A percentile compares a stretch with the other conserved stretches of the same genome.
These are phyloP conservation scores for Drosophila subpulchrella DNA, from an alignment of 1,140 invertebrate species.

Conservation along the genomic window DNA sequence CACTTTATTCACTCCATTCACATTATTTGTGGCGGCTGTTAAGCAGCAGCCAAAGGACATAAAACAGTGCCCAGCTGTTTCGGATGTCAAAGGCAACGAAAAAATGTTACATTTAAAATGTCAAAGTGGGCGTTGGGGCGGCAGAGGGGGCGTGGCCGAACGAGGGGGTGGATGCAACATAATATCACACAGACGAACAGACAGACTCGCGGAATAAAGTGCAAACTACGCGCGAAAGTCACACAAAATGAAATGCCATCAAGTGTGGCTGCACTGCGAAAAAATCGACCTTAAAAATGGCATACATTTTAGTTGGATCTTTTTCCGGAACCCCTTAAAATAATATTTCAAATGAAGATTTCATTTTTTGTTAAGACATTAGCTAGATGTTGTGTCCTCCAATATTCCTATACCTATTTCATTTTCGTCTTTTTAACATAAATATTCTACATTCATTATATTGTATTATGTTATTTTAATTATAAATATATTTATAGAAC, in stretches of 20 bases:
- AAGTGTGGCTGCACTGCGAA: constrained; percentile 11
- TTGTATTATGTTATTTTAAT: too few species aligned
- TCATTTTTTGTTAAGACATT: too few species aligned
- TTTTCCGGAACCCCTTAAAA: too few species aligned
- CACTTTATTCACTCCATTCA: constrained; percentile 5
- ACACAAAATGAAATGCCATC: constrained; percentile 38
- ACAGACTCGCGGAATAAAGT: constrained; percentile 38
- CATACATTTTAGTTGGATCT: too few species aligned
- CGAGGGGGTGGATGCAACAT: neutral
- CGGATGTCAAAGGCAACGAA: neutral
- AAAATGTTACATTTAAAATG: constrained; percentile 25
- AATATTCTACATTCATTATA: too few species aligned
- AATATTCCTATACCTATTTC: too few species aligned
- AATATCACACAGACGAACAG: constrained; percentile 4
- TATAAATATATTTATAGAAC: too few species aligned
- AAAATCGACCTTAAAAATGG: neutral
- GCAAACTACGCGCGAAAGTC: constrained; percentile 46
- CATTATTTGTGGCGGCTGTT: constrained; percentile 8
- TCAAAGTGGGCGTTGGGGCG: neutral
- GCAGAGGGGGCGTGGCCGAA: neutral
- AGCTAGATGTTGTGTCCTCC: too few species aligned
- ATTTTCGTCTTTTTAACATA: too few species aligned
- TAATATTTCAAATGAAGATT: too few species aligned
- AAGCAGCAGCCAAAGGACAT: neutral
- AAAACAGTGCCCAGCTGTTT: constrained; percentile 11